These are phyloP conservation scores for Apaloderma vittatum DNA, from an alignment of 2,113 vertebrate species.

Conservation along the genomic window DNA sequence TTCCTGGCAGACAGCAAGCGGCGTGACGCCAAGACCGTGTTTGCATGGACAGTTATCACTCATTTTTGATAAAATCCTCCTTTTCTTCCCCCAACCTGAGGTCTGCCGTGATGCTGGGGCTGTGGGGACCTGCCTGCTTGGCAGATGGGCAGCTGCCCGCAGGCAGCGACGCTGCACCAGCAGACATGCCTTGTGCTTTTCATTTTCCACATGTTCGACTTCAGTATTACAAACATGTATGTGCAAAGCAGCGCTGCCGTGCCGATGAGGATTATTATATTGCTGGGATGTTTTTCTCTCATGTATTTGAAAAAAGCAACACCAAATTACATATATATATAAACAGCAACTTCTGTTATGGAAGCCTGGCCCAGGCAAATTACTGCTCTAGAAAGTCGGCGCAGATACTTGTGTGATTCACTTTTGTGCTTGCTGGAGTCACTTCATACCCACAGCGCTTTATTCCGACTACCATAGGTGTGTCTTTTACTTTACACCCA, in stretches of 20 bases:
- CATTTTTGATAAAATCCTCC: not conserved
- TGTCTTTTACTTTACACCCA: slow-evolving; percentile 55
- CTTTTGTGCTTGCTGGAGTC: slow-evolving; percentile 2
- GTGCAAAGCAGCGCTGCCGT: not conserved
- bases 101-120: not conserved
- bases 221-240: not conserved
- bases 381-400: not conserved
- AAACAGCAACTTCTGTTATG: not conserved
- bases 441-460: slow-evolving; percentile 23
- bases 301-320: not conserved
- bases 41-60: not conserved
- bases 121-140: not conserved
- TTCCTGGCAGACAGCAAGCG: not conserved
- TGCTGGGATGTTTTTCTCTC: not conserved
- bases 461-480: slow-evolving; percentile 55
- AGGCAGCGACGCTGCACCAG: not conserved
- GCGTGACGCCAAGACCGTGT: fast-evolving
- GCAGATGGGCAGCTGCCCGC: not conserved
- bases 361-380: slow-evolving; percentile 53
- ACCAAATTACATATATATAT: not conserved
- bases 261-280: not conserved
- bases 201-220: not conserved
- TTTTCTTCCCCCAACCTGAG: not conserved
- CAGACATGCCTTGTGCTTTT: not conserved
- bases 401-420: slow-evolving; percentile 40